Evolutionary conservation across 2,113 vertebrate genomes (phyloP), one percentile per base, ranked within the genome.

Genomic region (Rhodinocichla rosea): DNA sequence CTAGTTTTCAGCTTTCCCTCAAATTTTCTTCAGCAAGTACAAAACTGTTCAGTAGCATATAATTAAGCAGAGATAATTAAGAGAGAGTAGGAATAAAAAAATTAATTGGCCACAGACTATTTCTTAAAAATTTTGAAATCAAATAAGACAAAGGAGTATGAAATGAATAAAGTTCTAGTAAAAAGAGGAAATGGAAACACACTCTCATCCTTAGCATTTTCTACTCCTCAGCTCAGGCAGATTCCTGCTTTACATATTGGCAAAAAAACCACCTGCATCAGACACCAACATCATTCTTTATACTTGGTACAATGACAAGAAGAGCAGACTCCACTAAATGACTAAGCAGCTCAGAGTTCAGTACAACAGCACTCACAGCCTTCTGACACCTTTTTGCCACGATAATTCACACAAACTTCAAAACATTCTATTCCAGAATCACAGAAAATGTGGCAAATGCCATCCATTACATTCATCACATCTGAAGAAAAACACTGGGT

Each of bases 271-370:
- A 73, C 26, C 35, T 32, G 42, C 9, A 44, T 55, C 13, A 47
- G 30, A 49, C 23, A 47, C 30, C 14, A 68, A 14, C 9, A 15
- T 91, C 13, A 40, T 47, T 85, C 57, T 69, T 82, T 22, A 35
- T 3, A 24, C 17, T 17, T 37, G 2, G 5, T 27, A n/a, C 24
- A 62, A 15, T 0, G 32, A 65, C 6, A 4, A 80, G 42, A 87
- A 73, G 55, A 57, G 44, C 30, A 57, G 71, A 35, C 35, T 55
- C 33, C 30, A 23, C 28, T 33, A 88, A 80, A 80, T 93, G 95
- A 90, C 71, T 96, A 97, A 95, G 96, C 92, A 95, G 9, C 30
- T 87, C 19, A 62, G 59, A 89, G 20, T 20, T 44, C 40, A 39
- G 37, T 42, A 30, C 50, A 80, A 69, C 67, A 76, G 56, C 60